Evolutionary conservation across 2,797 vertebrate species (phyloP), one percentile per base, ranked within the genome.

Genomic region (Paramormyrops hopkinsi): DNA sequence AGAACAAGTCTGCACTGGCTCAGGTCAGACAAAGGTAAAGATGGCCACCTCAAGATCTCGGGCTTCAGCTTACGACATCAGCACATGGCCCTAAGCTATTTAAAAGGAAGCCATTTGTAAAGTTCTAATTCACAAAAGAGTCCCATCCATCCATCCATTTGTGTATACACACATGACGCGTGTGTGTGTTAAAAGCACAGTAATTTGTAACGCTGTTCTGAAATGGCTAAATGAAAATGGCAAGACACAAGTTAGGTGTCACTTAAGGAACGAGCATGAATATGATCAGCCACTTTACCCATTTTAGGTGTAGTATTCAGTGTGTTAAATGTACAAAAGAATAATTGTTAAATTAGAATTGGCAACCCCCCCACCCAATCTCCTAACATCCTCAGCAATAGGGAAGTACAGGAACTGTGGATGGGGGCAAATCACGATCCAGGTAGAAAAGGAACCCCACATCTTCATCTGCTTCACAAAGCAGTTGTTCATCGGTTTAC

Each of bases 1-100:
- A 17, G 79, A 89, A 92, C 95, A 90, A 94, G 95, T 95, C 93
- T 90, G 89, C 94, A 92, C 94, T 84, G 92, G 95, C 93, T 93
- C 86, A 88, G 93, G 91, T 93, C 93, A 93, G 92, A 91, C 91
- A 90, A 92, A 93, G 94, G 94, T 94, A 94, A 95, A 95, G 94
- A 94, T 94, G 94, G 94, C 95, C 95, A 95, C 92, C 94, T 93
- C 93, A 94, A 93, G 94, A 94, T 48, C 19, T 48, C 89, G 6
- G 22, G 86, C 87, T 86, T 76, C 69, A 37, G 41, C 73, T 37
- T 92, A 94, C 93, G 92, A 93, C 93, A 94, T 93, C 94, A 94
- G 79, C 88, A 89, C 91, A 92, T 92, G 93, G 92, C 93, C 89
- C 54, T 25, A 1, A 88, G 91, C 92, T 37, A 92, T 87, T 29